A percentile compares a stretch with the other conserved stretches of the same genome.
Conservation (phyloP, 2,888 invertebrate genomes). For the Eupelmus urozonus region DNA sequence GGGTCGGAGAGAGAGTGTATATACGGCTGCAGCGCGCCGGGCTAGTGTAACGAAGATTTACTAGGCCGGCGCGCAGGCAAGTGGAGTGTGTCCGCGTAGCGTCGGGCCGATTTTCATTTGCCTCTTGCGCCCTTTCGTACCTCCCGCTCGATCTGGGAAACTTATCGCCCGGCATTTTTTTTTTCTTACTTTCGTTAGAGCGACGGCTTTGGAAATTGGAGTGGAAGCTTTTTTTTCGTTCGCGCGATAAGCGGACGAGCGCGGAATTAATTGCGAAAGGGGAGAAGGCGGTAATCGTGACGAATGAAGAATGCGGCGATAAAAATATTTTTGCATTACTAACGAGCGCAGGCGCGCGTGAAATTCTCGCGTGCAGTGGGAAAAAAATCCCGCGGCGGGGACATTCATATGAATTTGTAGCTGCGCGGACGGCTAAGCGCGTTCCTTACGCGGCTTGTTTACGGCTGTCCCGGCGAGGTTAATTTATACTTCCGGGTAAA, state of each 20-base stretch:
- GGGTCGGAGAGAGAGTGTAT: slow-evolving; percentile 27
- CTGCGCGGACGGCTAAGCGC: background rate
- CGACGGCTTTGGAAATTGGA: background rate
- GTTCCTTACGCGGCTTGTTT: no score
- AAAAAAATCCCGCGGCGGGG: background rate
- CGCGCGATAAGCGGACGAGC: background rate
- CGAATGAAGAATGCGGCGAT: slow-evolving; percentile 22
- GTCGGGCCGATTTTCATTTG: slow-evolving; percentile 55
- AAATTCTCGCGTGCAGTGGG: background rate
- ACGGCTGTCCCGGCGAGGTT: no score
- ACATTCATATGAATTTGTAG: background rate
- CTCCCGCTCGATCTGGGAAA: slow-evolving; percentile 16
- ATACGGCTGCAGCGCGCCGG: slow-evolving; percentile 31
- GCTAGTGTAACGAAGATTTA: slow-evolving; percentile 59
- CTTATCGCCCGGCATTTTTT: slow-evolving; percentile 33
- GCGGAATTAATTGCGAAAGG: background rate
- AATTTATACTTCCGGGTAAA: no score
- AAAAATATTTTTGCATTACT: slow-evolving; percentile 15
- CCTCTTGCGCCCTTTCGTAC: slow-evolving; percentile 19
- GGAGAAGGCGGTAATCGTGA: background rate
- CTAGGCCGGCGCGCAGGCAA: slow-evolving; percentile 35
- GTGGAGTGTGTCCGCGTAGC: slow-evolving; percentile 54
- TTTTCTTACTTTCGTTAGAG: background rate
- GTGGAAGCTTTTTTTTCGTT: background rate
- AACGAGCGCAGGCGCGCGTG: background rate